Percentiles rank a stretch among this genome's conserved stretches.
Conservation (phyloP, 2,797 vertebrate genomes). For the Pipistrellus nathusii region DNA sequence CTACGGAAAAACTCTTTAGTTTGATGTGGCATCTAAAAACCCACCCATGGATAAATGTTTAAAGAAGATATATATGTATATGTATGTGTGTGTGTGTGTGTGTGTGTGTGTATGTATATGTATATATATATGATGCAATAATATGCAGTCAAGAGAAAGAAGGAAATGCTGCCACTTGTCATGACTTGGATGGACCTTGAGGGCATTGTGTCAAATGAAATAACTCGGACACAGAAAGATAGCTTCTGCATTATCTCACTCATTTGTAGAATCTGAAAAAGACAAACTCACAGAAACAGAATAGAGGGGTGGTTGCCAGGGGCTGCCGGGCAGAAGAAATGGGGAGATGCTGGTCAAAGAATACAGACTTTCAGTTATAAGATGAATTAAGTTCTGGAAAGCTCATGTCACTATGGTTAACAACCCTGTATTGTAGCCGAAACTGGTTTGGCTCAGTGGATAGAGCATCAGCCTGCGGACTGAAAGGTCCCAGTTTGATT, state of each 20-base stretch:
- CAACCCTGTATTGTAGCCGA: background rate
- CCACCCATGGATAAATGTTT: background rate
- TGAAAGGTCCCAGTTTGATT: too few relatives aligned
- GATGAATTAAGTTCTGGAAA: background rate
- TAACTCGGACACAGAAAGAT: background rate
- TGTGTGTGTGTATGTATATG: background rate
- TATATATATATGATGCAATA: background rate
- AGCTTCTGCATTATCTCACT: background rate
- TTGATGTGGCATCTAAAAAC: background rate
- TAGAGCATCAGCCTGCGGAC: too few relatives aligned
- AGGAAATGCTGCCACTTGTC: background rate
- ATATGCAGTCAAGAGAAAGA: background rate
- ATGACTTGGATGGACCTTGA: background rate
- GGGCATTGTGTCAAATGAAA: background rate
- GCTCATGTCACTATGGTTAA: background rate
- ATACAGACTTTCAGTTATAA: background rate
- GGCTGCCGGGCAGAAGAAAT: background rate
- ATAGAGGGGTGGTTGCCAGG: background rate
- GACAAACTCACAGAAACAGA: background rate
- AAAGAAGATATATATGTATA: background rate
- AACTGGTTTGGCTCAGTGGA: too few relatives aligned
- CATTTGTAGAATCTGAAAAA: background rate
- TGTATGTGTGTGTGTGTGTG: background rate
- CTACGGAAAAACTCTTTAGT: background rate
- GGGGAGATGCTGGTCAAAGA: background rate